Conservation (phyloP, 2,797 vertebrate species). For the Acrossocheilus wenchowensis region DNA sequence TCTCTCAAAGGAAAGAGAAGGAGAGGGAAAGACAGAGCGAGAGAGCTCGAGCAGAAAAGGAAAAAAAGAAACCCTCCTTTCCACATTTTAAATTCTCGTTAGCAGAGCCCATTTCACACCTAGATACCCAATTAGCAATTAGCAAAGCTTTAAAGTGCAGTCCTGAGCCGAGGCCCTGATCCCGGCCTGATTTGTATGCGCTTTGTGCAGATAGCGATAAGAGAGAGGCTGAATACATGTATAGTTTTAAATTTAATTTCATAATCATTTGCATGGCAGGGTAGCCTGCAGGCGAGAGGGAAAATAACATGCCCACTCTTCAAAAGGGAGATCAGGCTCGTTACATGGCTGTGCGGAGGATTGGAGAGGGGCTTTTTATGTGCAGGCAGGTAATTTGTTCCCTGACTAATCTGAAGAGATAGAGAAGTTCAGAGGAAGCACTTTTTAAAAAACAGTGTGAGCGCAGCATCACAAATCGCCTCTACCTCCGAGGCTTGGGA, state of each 20-base stretch:
- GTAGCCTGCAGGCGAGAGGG: constrained; percentile 66
- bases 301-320: constrained; percentile 76
- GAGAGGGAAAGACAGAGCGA: constrained; percentile 10
- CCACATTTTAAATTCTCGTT: constrained; percentile 71
- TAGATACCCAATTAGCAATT: constrained; percentile 77
- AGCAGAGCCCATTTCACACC: constrained; percentile 68
- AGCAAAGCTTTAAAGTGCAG: constrained; percentile 68
- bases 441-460: constrained; percentile 67
- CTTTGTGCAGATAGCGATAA: constrained; percentile 77
- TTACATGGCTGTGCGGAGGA: constrained; percentile 71
- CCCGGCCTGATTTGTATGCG: constrained; percentile 76
- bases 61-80: constrained; percentile 53
- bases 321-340: constrained; percentile 76
- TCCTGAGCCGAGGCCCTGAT: constrained; percentile 72
- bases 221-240: constrained; percentile 70
- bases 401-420: constrained; percentile 79
- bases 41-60: constrained; percentile 9
- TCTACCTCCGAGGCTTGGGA: constrained; percentile 67
- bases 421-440: constrained; percentile 75
- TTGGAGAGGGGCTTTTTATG: constrained; percentile 68
- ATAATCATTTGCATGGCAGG: constrained; percentile 76
- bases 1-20: constrained; percentile 65
- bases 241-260: constrained; percentile 76
- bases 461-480: constrained; percentile 61
- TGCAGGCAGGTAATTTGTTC: constrained; percentile 76